Percentiles rank a stretch among this genome's conserved stretches.
phyloP scores from a whole-genome alignment of 2,797 vertebrate species.

The Hemibagrus guttatus region DNA sequence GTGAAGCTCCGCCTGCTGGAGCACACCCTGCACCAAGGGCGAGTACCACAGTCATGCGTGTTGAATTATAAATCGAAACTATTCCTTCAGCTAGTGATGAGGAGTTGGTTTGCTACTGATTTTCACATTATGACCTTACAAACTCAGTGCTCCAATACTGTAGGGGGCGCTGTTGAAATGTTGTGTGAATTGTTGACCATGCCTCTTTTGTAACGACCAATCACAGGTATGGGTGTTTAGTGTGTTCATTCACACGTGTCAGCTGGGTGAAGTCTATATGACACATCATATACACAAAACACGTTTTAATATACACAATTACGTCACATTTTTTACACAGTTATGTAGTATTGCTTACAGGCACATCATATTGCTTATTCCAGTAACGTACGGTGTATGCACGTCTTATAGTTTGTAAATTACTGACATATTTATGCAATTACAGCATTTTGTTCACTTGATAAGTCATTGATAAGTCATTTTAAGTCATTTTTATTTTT shows the following conservation, averaged over 20 bases:
- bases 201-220: background rate
- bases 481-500: too few species aligned
- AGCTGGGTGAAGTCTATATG: background rate
- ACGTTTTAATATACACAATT: background rate
- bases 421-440: background rate
- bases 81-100: background rate
- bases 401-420: background rate
- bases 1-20: background rate
- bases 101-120: background rate
- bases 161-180: background rate
- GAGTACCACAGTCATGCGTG: background rate
- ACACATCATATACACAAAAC: too few species aligned
- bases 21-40: background rate
- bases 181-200: background rate
- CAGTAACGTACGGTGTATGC: background rate
- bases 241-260: background rate
- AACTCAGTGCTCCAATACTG: background rate
- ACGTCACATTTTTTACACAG: background rate
- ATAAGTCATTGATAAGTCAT: too few species aligned
- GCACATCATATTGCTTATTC: background rate
- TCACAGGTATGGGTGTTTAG: background rate
- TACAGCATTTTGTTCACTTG: background rate
- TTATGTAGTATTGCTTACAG: background rate
- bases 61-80: background rate
- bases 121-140: background rate